Evolutionary conservation across 2,888 invertebrate genomes (phyloP), one percentile per base, ranked within the genome.

Genomic region (Troglohyphantes excavatus): DNA sequence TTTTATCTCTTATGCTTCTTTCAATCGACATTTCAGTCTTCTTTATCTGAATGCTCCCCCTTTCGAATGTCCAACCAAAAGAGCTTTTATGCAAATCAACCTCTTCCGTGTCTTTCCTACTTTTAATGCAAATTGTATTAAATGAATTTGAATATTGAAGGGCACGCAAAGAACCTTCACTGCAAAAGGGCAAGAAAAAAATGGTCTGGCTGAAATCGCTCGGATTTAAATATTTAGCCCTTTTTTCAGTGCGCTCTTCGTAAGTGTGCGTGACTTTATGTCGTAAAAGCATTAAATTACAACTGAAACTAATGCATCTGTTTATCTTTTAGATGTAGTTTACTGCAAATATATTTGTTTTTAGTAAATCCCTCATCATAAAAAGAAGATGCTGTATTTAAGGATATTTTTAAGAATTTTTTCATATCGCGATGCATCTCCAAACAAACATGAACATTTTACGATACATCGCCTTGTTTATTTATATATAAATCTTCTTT

Each of bases 121-220:
- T 72, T 26, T 59, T 61, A 59, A 75, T 29, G 75, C 7, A 75
- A 75, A 59, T 29, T 59, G 59, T 2, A 21, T 46, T 29, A 75
- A 75, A 26, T 29, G 9, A 27, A 33, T 33, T 29, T 75, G 75
- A 29, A 75, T 75, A 75, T 59, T 75, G 27, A 59, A 27, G n/a
- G 9, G 5, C 75, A 75, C 59, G 59, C 29, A 33, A 75, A 3
- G 59, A 19, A 59, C 19, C 5, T 75, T 27, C 46, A 61, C 33
- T 72, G 17, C 11, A 21, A 21, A 23, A 11, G 5, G 5, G 3
- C 19, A 11, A 19, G 11, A 43, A 63, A 68, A 39, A 17, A 26
- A n/a, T 23, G 19, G 27, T 29, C 9, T 13, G 9, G 27, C 26
- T 19, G 23, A 29, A 17, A 26, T n/a, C 2, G 27, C 33, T 2